Conservation (phyloP, 2,113 vertebrate species). For the Mastomys coucha region DNA sequence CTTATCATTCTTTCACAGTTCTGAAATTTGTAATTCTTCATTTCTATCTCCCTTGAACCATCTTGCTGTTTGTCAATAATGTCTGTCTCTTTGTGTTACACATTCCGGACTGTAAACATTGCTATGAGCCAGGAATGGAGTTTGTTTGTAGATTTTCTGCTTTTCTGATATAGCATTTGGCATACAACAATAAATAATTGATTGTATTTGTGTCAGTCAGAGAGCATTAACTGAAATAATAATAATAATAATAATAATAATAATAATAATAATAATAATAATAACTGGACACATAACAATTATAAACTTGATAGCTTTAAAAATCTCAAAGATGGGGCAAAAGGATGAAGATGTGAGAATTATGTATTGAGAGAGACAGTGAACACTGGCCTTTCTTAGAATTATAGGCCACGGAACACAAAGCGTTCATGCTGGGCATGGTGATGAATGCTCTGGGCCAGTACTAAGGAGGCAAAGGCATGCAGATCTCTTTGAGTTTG, state of each 20-base stretch:
- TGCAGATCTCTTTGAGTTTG: not conserved
- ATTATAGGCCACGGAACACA: not conserved
- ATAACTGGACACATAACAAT: not conserved
- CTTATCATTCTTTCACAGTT: not conserved
- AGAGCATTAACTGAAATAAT: not conserved
- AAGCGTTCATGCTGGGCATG: not conserved
- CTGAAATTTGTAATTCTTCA: not conserved
- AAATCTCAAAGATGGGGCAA: slow-evolving; percentile 7
- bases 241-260: too few relatives aligned
- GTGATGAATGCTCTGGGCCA: not conserved
- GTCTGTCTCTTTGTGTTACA: not conserved
- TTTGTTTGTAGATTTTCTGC: not conserved
- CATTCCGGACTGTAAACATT: not conserved
- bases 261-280: too few relatives aligned
- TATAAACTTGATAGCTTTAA: not conserved
- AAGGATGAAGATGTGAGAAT: not conserved
- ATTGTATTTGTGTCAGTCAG: not conserved
- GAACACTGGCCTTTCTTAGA: not conserved
- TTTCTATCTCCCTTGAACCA: not conserved
- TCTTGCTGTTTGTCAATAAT: not conserved
- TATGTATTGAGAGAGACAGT: not conserved
- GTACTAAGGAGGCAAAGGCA: not conserved
- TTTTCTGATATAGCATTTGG: not conserved
- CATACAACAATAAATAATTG: not conserved
- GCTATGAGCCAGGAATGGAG: not conserved